Base-by-base conservation (phyloP, 1,140 invertebrate genomes). In the Leptoteleia sp. region DNA sequence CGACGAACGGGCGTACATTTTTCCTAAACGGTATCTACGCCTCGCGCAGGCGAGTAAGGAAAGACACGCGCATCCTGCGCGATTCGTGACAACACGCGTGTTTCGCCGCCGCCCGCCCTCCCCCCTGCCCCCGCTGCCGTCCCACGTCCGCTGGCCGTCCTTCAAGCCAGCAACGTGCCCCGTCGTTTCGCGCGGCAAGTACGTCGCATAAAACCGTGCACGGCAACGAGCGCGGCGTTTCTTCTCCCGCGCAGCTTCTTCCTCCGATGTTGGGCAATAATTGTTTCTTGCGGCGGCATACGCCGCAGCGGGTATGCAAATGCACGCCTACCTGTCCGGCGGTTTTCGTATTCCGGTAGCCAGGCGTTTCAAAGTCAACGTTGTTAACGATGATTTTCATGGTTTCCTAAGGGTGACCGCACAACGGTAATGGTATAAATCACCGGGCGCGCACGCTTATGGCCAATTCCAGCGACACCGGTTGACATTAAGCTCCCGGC, bases 21-120 rank as follows among this genome's bases (percentile, higher is more conserved):
- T 80, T 84, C 79, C 68, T 54, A 77, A 82, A 78, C 81, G 62
- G 76, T 83, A 84, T 84, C 71, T 78, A 78, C 73, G 55, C 52
- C 64, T 67, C 25, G 19, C 38, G 77, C 48, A 64, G 50, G 22
- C 73, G 11, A 62, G 73, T 67, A 83, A 82, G 82, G 85, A 85
- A 84, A 86, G 85, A 87, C 85, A 88, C 86, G 86, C 85, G 86
- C 86, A 89, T 89, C 87, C 86, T 89, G 86, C 80, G 68, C 81
- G 76, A 79, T 80, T 83, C 86, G 86, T 88, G 87, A 88, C 85
- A 81, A 85, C 84, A 84, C 81, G 85, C 85, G 71, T 81, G 73
- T 81, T 73, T 55, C 45, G 12, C 42, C 22, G 47, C 64, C 45
- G 70, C 67, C 27, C 37, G n/a, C n/a, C n/a, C n/a, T n/a, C n/a